Evolutionary conservation across 1,140 invertebrate genomes (phyloP).

Genomic region (Microvelia longipes): DNA sequence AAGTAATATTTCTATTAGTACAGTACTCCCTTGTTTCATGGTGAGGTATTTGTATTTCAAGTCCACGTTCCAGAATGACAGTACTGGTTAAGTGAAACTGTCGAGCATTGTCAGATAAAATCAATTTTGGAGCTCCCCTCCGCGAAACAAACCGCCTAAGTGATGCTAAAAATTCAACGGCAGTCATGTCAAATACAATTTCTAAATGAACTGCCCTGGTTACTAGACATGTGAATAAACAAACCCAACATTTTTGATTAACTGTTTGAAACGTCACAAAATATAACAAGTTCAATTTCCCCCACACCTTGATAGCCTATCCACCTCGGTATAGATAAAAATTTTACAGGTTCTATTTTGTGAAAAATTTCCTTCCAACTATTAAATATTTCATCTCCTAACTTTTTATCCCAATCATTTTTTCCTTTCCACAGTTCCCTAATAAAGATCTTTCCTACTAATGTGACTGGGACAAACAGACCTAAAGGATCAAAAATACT

Average conservation of each 20-base stretch:
- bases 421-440: not conserved
- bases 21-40: not conserved
- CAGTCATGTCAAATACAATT: not conserved
- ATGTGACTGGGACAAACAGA: not conserved
- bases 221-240: not conserved
- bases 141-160: not conserved
- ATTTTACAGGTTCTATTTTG: not conserved
- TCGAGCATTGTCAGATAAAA: not conserved
- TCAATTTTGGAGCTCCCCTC: not conserved
- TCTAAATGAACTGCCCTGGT: not conserved
- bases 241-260: not conserved
- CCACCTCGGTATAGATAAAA: not conserved
- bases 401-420: not conserved
- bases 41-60: not conserved
- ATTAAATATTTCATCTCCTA: not conserved
- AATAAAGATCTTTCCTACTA: not conserved
- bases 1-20: not conserved
- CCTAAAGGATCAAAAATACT: not conserved
- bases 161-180: not conserved
- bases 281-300: not conserved
- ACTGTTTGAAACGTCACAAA: not conserved
- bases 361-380: not conserved
- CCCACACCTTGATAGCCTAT: not conserved
- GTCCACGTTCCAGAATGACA: not conserved
- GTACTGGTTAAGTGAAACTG: not conserved